Conservation (phyloP, 1,140 invertebrate species). For the Euwallacea similis region DNA sequence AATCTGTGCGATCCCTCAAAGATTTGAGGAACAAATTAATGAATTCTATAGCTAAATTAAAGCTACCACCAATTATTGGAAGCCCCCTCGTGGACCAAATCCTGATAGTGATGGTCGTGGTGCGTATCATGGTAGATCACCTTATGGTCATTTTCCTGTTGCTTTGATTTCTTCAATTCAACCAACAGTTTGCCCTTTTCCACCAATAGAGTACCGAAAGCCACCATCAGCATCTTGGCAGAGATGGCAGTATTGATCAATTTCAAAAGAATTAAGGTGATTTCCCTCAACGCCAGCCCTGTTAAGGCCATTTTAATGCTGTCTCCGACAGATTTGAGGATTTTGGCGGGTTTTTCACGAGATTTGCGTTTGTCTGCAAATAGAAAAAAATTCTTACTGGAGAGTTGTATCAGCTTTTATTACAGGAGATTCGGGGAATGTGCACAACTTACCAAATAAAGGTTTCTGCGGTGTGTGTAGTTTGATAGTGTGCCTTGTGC, state of each 20-base stretch:
- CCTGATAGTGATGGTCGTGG: conserved; percentile 22
- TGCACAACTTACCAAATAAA: not conserved
- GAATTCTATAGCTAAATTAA: not conserved
- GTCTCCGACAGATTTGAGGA: not conserved
- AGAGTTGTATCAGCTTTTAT: no score
- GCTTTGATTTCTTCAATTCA: conserved; percentile 13
- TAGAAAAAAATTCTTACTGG: not conserved
- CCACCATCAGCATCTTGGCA: conserved; percentile 17
- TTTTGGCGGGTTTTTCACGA: not conserved
- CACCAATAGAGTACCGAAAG: conserved; percentile 7
- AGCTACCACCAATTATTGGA: not conserved
- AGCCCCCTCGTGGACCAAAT: conserved; percentile 1
- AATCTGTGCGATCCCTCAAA: no score
- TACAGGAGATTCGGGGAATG: no score
- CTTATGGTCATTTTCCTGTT: not conserved
- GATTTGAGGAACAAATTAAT: no score
- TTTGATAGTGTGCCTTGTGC: not conserved
- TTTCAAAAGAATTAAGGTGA: conserved; percentile 9
- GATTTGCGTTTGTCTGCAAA: conserved; percentile 2
- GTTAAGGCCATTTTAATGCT: conserved; percentile 5
- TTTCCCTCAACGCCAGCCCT: conserved; percentile 1
- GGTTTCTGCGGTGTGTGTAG: not conserved
- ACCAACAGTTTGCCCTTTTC: conserved; percentile 7
- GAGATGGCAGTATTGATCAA: conserved; percentile 14
- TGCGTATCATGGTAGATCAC: conserved; percentile 8